phyloP scores from a whole-genome alignment of 2,113 vertebrate species.

The Tyrannus savana region DNA sequence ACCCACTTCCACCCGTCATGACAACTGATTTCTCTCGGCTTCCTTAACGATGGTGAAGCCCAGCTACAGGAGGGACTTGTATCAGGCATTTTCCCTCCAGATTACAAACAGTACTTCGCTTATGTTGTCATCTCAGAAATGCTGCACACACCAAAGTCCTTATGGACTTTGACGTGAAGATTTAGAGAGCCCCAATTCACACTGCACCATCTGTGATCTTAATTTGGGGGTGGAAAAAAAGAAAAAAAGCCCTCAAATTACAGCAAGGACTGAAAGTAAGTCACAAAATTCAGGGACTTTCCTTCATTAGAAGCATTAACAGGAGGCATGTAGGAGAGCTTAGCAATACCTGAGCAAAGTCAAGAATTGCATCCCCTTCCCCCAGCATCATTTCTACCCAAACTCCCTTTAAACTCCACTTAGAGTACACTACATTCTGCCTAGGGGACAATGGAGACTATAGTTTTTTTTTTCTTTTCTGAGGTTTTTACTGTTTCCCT shows the following conservation, averaged over 20 bases:
- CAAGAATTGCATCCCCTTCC: background rate
- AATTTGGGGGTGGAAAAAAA: background rate
- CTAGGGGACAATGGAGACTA: background rate
- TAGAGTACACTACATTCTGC: background rate
- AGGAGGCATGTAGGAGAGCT: background rate
- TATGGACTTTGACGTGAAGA: background rate
- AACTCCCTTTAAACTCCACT: background rate
- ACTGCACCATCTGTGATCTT: background rate
- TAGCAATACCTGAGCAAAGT: background rate
- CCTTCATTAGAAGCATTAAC: background rate
- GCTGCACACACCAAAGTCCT: background rate
- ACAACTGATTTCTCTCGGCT: background rate
- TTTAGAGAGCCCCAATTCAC: background rate
- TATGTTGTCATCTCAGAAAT: background rate
- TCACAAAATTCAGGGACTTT: background rate
- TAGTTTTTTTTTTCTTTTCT: background rate
- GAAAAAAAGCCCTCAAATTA: background rate
- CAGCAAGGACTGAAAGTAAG: background rate
- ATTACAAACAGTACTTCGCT: accelerated
- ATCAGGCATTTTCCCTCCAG: background rate
- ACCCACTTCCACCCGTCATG: background rate
- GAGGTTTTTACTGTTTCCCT: background rate
- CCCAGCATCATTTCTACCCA: background rate
- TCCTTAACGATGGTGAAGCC: background rate
- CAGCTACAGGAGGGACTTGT: background rate